Evolutionary conservation across 2,888 invertebrate genomes (phyloP), one percentile per base, ranked within the genome.

Genomic region (Apamea epomidion): DNA sequence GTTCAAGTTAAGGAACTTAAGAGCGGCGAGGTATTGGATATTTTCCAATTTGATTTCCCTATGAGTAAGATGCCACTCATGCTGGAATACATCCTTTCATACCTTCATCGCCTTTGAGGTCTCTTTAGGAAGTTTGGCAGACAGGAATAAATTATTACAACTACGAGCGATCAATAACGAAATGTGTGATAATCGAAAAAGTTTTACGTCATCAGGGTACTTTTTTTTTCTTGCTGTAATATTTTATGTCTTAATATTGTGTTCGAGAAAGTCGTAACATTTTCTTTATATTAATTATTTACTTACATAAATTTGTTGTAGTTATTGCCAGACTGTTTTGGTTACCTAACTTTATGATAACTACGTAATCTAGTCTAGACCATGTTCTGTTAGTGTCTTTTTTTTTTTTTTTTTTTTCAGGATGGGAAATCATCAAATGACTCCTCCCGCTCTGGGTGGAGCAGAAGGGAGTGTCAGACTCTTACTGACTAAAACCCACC

Each of bases 131-230:
- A 95, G 93, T 95, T 95, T 92, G 93, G 91, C 93, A 93, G 93
- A 91, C 91, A 91, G 90, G 90, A 92, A 94, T 94, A 94, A 95
- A 94, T 94, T 95, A 95, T 94, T 94, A 93, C 92, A 91, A 93
- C 92, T 94, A 92, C 90, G 90, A 92, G 92, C 93, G 93, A 95
- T 94, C 94, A 94, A 94, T 95, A 95, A 94, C 94, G 91, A 93
- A 93, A 93, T 93, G 93, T 94, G 94, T 94, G 92, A 93, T 95
- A 95, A 95, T 95, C 93, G 93, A 93, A 94, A 94, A 95, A 94
- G 90, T 95, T 95, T 92, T 89, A 86, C 88, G 90, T 92, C 90
- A 92, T 90, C 88, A 89, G 88, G 88, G 85, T 90, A 88, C 88
- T 92, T 89, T 90, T 89, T 54, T 90, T 90, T 89, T 88, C 87